Conservation (phyloP, 2,888 invertebrate genomes). For the Heliconius ethilla region DNA sequence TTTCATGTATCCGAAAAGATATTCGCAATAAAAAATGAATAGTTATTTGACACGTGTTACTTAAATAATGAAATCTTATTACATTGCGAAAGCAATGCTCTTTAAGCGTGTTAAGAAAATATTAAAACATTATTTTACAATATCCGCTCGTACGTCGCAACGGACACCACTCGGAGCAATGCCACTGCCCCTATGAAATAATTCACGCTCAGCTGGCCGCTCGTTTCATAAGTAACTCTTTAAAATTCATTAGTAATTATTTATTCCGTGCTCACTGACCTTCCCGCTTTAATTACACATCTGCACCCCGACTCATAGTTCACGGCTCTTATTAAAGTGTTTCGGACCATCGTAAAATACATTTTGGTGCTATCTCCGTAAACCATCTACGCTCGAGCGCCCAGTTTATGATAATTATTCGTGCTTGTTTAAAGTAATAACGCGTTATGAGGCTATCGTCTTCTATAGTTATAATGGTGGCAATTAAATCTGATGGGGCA, state of each 20-base stretch:
- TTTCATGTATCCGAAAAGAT: conserved; percentile 14
- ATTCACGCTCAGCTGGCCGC: conserved; percentile 76
- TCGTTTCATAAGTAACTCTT: conserved; percentile 74
- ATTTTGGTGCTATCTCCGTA: conserved; percentile 62
- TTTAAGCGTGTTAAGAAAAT: conserved; percentile 42
- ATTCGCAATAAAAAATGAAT: conserved; percentile 22
- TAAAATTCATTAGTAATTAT: conserved; percentile 76
- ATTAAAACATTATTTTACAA: conserved; percentile 51
- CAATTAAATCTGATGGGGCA: conserved; percentile 77
- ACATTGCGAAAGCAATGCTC: conserved; percentile 35
- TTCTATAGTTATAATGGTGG: conserved; percentile 68
- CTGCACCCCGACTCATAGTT: conserved; percentile 75
- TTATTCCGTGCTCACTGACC: conserved; percentile 78
- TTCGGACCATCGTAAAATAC: conserved; percentile 67
- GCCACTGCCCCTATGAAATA: conserved; percentile 77
- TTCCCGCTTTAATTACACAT: conserved; percentile 76
- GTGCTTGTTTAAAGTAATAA: conserved; percentile 72
- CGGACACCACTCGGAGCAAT: conserved; percentile 64
- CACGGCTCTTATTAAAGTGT: conserved; percentile 79
- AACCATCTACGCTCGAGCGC: conserved; percentile 60
- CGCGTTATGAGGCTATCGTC: conserved; percentile 69
- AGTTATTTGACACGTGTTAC: conserved; percentile 25
- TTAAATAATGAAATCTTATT: conserved; percentile 37
- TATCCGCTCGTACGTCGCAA: conserved; percentile 64
- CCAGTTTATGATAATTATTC: conserved; percentile 76